Conservation (phyloP, 2,888 invertebrate genomes). For the Drosophila koepferae region DNA sequence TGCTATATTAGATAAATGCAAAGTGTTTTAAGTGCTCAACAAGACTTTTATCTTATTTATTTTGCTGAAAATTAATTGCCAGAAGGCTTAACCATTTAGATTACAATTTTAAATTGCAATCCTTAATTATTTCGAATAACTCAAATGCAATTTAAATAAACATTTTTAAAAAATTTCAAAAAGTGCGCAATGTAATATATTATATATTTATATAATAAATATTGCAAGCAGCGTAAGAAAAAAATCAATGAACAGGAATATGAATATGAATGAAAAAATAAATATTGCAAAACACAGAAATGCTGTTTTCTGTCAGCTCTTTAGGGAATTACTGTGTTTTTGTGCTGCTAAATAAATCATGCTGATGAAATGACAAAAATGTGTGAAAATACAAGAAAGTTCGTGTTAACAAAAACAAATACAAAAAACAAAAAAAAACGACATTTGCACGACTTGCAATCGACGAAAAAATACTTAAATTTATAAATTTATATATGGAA, state of each 20-base stretch:
- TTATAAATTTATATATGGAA: no score
- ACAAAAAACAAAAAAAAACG: no score
- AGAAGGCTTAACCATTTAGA: not conserved
- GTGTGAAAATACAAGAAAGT: not conserved
- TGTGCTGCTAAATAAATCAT: not conserved
- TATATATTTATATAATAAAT: not conserved
- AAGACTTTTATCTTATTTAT: not conserved
- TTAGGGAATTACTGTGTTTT: not conserved
- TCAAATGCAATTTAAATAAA: not conserved
- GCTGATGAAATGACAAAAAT: constrained; percentile 2
- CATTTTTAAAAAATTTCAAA: not conserved
- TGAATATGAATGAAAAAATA: no score
- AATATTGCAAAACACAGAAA: not conserved
- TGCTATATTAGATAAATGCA: constrained; percentile 4
- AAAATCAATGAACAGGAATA: not conserved
- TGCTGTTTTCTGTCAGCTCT: not conserved
- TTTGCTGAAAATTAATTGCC: not conserved
- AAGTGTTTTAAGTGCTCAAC: constrained; percentile 10
- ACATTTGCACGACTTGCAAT: no score
- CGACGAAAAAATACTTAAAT: no score
- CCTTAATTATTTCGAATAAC: not conserved
- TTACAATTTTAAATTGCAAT: not conserved
- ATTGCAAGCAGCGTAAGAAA: not conserved
- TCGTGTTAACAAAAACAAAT: not conserved
- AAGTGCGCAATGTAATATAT: not conserved